These are phyloP conservation scores for Athalia cordata DNA, from an alignment of 2,888 invertebrate species.

Conservation along the genomic window DNA sequence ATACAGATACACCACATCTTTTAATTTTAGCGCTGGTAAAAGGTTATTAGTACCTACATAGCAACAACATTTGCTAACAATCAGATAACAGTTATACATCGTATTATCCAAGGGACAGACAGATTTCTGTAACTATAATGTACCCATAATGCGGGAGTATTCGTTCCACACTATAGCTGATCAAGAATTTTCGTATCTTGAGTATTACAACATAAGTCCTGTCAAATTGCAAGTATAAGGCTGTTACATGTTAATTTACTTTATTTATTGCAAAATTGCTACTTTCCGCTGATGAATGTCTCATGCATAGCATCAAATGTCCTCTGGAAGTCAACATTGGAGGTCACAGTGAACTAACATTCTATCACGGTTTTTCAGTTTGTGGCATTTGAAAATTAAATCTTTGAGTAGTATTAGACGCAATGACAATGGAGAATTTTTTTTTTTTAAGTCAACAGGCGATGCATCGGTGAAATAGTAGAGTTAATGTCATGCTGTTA, in stretches of 20 bases:
- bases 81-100: constrained; percentile 57
- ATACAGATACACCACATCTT: constrained; percentile 56
- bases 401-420: background rate
- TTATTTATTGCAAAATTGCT: background rate
- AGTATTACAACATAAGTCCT: too few species aligned
- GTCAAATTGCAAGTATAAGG: background rate
- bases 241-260: background rate
- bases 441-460: background rate
- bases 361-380: background rate
- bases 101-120: constrained; percentile 57
- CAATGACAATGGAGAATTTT: too few species aligned
- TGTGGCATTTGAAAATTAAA: background rate
- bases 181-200: background rate
- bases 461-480: background rate
- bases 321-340: background rate
- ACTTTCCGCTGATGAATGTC: background rate
- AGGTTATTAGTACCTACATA: constrained; percentile 54
- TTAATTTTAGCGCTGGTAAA: constrained; percentile 56
- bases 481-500: too few species aligned
- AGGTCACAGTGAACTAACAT: background rate
- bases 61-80: constrained; percentile 56
- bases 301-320: background rate
- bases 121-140: constrained; percentile 47
- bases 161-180: constrained; percentile 17
- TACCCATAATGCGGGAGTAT: constrained; percentile 4